Evolutionary conservation across 2,113 vertebrate species (phyloP).

Genomic region (Promerops cafer): DNA sequence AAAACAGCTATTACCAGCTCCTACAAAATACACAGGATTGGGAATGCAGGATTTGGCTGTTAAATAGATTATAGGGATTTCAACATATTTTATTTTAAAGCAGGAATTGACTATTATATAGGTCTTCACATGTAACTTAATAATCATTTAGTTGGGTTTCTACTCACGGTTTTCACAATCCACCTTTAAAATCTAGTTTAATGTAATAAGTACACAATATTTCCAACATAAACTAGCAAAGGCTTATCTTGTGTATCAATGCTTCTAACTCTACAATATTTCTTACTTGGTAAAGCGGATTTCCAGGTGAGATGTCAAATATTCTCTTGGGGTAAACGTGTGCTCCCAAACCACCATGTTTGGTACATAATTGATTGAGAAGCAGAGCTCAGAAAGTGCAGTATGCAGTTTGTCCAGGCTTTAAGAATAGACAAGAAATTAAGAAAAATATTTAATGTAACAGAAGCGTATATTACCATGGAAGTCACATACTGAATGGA

Average conservation of each 20-base stretch:
- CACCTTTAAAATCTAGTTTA: background rate
- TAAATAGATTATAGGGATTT: background rate
- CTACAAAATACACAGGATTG: background rate
- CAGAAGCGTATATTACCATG: rapidly evolving
- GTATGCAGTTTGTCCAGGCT: slow-evolving; percentile 99
- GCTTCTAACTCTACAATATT: background rate
- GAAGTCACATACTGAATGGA: background rate
- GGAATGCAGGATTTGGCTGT: background rate
- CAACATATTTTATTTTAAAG: background rate
- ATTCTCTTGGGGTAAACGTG: slow-evolving; percentile 96
- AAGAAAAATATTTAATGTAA: background rate
- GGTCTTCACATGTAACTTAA: background rate
- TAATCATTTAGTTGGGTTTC: background rate
- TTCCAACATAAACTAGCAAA: background rate
- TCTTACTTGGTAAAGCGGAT: slow-evolving; percentile 98
- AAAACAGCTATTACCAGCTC: background rate
- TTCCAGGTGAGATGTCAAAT: slow-evolving; percentile 98
- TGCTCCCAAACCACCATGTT: slow-evolving; percentile 99
- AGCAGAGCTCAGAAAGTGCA: slow-evolving; percentile 97
- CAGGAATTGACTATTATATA: background rate
- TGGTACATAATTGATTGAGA: slow-evolving; percentile 98
- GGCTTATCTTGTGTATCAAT: background rate
- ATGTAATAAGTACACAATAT: background rate
- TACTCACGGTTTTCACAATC: rapidly evolving
- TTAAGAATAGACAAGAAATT: slow-evolving; percentile 14